phyloP scores from a whole-genome alignment of 2,888 invertebrate species.

The Phalera bucephala region DNA sequence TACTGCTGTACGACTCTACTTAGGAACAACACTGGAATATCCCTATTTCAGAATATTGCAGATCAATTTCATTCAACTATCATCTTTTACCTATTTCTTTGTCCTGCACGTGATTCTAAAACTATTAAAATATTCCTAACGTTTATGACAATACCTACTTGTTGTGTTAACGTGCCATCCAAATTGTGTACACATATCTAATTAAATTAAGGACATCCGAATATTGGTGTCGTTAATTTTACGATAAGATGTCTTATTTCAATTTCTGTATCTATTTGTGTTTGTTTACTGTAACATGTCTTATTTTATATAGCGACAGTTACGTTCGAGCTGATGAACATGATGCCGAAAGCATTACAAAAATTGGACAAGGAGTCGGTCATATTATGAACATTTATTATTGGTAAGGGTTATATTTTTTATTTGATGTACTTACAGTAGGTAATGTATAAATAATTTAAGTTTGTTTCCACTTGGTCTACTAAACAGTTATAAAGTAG shows the following conservation, averaged over 20 bases:
- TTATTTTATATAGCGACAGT: constrained; percentile 56
- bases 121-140: no score
- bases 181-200: background rate
- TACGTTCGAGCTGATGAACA: constrained; percentile 78
- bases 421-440: background rate
- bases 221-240: constrained; percentile 4
- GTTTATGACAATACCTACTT: no score
- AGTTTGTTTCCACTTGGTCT: no score
- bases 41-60: no score
- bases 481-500: no score
- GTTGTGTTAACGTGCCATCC: no score
- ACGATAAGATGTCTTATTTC: constrained; percentile 41
- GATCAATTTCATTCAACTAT: no score
- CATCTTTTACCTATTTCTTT: no score
- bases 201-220: constrained; percentile 6
- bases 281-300: constrained; percentile 54
- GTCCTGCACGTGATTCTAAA: no score
- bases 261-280: constrained; percentile 52
- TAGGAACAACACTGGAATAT: no score
- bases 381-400: constrained; percentile 92
- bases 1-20: no score
- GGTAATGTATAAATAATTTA: background rate
- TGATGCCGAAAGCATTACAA: constrained; percentile 84
- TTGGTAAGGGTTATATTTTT: constrained; percentile 84
- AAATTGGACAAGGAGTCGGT: constrained; percentile 81